Evolutionary conservation across 2,113 vertebrate genomes (phyloP).

Genomic region (Nematolebias whitei): DNA sequence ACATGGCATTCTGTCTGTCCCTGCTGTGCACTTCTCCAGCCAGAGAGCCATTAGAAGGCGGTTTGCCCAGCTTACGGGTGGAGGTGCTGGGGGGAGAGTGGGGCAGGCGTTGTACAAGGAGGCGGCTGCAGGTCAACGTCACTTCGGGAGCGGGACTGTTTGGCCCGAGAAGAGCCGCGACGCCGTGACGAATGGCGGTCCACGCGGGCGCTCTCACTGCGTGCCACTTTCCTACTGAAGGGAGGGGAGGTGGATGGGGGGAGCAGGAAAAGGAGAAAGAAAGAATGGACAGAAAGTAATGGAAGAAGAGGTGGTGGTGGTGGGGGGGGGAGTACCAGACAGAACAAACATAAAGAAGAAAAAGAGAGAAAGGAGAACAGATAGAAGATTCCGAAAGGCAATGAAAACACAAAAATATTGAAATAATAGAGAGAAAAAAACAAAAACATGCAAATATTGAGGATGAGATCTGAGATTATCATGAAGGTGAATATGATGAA

Average conservation of each 20-base stretch:
- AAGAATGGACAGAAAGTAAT: constrained; percentile 10
- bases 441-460: neutral
- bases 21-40: constrained; percentile 52
- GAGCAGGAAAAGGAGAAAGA: neutral
- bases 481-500: constrained; percentile 10
- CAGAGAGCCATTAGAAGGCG: constrained; percentile 32
- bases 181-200: constrained; percentile 87
- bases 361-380: neutral
- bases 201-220: constrained; percentile 90
- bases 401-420: neutral
- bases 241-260: constrained; percentile 42
- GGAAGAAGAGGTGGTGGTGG: neutral
- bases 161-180: constrained; percentile 84
- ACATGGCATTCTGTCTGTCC: constrained; percentile 41
- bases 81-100: constrained; percentile 69
- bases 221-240: constrained; percentile 80
- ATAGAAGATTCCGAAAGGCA: constrained; percentile 4
- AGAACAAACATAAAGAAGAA: neutral
- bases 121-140: constrained; percentile 90
- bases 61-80: constrained; percentile 76
- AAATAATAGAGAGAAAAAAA: constrained; percentile 4
- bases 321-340: neutral
- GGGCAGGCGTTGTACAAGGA: constrained; percentile 60
- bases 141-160: constrained; percentile 91
- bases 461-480: constrained; percentile 15